phyloP scores from a whole-genome alignment of 2,888 invertebrate genomes.

The Eupithecia insigniata region DNA sequence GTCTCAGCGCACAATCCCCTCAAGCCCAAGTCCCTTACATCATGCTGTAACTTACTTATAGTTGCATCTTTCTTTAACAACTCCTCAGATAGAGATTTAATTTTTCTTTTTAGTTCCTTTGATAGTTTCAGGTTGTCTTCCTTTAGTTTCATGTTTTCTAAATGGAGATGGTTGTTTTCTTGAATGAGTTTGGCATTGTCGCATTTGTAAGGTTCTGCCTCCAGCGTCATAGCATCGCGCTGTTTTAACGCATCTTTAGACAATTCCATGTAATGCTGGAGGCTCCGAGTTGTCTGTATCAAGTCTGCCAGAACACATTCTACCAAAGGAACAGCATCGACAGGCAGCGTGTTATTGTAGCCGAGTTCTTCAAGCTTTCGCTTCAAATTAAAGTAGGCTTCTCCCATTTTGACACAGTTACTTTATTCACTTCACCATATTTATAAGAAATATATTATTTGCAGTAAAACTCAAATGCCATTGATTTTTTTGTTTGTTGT shows the following conservation, averaged over 20 bases:
- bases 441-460: neutral
- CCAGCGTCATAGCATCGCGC: slow-evolving; percentile 87
- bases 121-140: slow-evolving; percentile 85
- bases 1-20: slow-evolving; percentile 78
- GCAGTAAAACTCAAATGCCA: slow-evolving; percentile 4
- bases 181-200: slow-evolving; percentile 90
- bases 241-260: slow-evolving; percentile 89
- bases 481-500: neutral
- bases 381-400: slow-evolving; percentile 78
- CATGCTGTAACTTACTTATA: slow-evolving; percentile 75
- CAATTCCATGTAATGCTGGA: slow-evolving; percentile 92
- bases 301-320: slow-evolving; percentile 92
- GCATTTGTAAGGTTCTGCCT: slow-evolving; percentile 91
- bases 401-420: slow-evolving; percentile 65
- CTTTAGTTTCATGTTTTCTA: slow-evolving; percentile 86
- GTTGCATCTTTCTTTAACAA: slow-evolving; percentile 80
- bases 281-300: slow-evolving; percentile 93
- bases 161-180: slow-evolving; percentile 90
- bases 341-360: slow-evolving; percentile 89
- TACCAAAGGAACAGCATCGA: slow-evolving; percentile 91
- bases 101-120: slow-evolving; percentile 86
- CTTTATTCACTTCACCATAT: neutral
- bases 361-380: slow-evolving; percentile 92
- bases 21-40: slow-evolving; percentile 72
- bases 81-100: slow-evolving; percentile 86